Conservation (phyloP, 2,797 vertebrate species). For the Acrossocheilus fasciatus region DNA sequence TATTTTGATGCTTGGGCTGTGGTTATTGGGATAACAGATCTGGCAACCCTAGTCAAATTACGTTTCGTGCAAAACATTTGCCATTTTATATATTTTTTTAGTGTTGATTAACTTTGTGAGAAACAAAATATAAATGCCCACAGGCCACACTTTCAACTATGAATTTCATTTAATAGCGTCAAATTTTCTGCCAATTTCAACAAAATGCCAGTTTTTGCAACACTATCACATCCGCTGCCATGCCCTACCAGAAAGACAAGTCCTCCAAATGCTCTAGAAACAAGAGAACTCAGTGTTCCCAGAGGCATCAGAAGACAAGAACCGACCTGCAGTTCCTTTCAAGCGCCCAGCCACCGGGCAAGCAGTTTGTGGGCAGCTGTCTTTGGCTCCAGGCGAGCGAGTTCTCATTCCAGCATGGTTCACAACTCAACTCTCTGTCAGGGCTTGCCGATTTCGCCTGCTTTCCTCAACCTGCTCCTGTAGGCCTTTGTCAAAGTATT, state of each 20-base stretch:
- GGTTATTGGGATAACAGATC: not conserved
- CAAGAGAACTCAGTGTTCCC: constrained; percentile 72
- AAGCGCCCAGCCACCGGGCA: constrained; percentile 78
- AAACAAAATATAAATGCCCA: constrained; percentile 15
- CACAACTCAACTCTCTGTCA: constrained; percentile 75
- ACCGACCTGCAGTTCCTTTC: constrained; percentile 74
- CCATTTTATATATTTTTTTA: constrained; percentile 6
- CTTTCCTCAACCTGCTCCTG: constrained; percentile 67
- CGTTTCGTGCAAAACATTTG: not conserved
- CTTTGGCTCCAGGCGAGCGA: constrained; percentile 72
- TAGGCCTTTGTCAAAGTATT: constrained; percentile 63
- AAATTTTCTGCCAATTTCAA: constrained; percentile 5
- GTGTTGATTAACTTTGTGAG: not conserved
- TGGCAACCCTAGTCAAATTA: not conserved
- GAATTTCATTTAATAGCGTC: constrained; percentile 1
- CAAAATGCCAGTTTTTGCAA: constrained; percentile 6
- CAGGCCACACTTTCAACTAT: not conserved
- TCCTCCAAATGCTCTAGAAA: constrained; percentile 22
- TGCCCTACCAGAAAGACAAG: constrained; percentile 64
- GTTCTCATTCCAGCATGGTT: constrained; percentile 54
- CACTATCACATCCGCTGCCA: constrained; percentile 63
- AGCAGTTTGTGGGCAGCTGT: constrained; percentile 73
- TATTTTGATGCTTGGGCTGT: not conserved
- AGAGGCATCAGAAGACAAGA: constrained; percentile 77
- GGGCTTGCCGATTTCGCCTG: constrained; percentile 76